phyloP scores from a whole-genome alignment of 23 tunicate species.

The Halocynthia aurantium region DNA sequence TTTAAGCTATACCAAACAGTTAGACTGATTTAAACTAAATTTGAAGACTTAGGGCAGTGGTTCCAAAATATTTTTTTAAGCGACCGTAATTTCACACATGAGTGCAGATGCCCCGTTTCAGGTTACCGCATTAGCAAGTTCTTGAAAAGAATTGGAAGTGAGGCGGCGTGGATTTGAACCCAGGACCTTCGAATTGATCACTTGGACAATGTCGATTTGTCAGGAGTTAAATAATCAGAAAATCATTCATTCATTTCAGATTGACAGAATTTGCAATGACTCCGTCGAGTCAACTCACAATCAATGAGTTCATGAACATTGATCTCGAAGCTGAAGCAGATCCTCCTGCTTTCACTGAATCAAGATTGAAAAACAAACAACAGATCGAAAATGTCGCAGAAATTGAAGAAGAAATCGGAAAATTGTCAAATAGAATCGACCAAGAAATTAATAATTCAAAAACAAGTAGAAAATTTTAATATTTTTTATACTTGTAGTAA shows the following conservation, averaged over 20 bases:
- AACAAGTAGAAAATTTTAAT: neutral
- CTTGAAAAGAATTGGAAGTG: no score
- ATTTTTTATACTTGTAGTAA: no score
- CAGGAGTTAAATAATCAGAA: neutral
- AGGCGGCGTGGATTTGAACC: no score
- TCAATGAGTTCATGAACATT: conserved; percentile 93
- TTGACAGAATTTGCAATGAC: conserved; percentile 87
- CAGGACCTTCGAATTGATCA: neutral
- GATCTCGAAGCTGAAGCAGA: conserved; percentile 92
- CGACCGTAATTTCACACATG: no score
- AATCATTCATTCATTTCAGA: conserved; percentile 14
- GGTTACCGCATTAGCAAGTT: no score
- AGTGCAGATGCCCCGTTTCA: no score
- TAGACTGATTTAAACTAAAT: no score
- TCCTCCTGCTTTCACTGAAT: conserved; percentile 90
- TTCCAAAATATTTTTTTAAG: no score
- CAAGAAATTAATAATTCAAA: conserved; percentile 13
- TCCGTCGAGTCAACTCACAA: conserved; percentile 88
- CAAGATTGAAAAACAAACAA: conserved; percentile 39
- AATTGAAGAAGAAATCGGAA: conserved; percentile 65
- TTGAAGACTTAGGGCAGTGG: no score
- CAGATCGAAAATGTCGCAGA: conserved; percentile 14
- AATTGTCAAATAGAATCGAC: conserved; percentile 65
- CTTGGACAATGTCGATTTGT: neutral
- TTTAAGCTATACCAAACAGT: no score